Evolutionary conservation across 2,113 vertebrate genomes (phyloP).

Genomic region (Pluvialis apricaria): DNA sequence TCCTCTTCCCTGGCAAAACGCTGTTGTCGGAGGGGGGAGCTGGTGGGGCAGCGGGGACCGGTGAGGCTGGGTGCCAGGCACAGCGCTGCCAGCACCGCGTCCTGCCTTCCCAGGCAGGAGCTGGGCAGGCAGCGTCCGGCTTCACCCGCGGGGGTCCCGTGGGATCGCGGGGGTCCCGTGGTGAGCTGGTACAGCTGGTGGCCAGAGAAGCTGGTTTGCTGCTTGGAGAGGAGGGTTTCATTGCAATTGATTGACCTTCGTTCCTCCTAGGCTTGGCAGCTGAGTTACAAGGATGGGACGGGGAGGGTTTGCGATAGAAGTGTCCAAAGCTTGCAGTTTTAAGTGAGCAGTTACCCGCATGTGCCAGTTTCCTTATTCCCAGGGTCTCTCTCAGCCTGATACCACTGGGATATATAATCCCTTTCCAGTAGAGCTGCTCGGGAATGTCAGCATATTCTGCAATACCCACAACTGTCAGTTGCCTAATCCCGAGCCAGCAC

Average conservation of each 20-base stretch:
- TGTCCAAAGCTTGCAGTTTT: background rate
- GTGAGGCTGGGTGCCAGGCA: background rate
- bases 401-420: conserved; percentile 27
- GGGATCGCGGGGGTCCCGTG: background rate
- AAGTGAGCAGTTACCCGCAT: conserved; percentile 24
- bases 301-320: background rate
- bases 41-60: background rate
- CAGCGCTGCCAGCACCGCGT: rapidly evolving
- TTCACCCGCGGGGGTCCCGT: background rate
- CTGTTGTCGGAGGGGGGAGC: background rate
- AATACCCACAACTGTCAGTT: conserved; percentile 40
- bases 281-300: background rate
- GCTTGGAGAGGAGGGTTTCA: conserved; percentile 11
- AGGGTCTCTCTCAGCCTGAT: conserved; percentile 39
- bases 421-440: background rate
- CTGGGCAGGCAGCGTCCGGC: background rate
- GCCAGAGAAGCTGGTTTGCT: background rate
- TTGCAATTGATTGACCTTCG: background rate
- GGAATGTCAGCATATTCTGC: conserved; percentile 27
- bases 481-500: conserved; percentile 36
- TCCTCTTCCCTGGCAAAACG: rapidly evolving
- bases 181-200: conserved; percentile 5
- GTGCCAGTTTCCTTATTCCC: conserved; percentile 34
- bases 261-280: conserved; percentile 3
- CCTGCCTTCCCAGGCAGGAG: background rate